Evolutionary conservation across 2,888 invertebrate genomes (phyloP).

Genomic region (Callinectes sapidus): DNA sequence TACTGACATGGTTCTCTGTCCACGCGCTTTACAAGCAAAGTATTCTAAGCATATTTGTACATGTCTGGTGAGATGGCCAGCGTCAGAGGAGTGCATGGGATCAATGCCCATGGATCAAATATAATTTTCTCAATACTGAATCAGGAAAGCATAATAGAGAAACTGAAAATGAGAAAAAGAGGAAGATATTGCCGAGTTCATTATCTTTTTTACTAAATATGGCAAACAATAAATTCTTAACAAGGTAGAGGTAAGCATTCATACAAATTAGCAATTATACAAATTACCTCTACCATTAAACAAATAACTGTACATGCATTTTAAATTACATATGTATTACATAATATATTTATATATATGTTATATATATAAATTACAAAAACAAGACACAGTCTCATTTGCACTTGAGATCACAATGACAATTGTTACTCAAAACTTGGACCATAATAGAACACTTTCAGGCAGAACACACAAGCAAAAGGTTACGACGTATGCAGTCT

Average conservation of each 20-base stretch:
- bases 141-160: background rate
- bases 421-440: slow-evolving; percentile 52
- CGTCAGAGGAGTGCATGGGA: background rate
- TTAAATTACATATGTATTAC: slow-evolving; percentile 56
- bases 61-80: background rate
- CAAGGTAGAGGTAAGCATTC: slow-evolving; percentile 20
- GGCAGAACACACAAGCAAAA: background rate
- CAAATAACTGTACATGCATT: slow-evolving; percentile 32
- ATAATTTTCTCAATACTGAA: slow-evolving; percentile 23
- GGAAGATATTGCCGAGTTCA: slow-evolving; percentile 28
- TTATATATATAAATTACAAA: slow-evolving; percentile 53
- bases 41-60: slow-evolving; percentile 30
- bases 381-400: slow-evolving; percentile 50
- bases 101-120: slow-evolving; percentile 23
- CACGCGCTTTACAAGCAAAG: background rate
- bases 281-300: slow-evolving; percentile 10
- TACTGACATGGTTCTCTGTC: background rate
- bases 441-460: slow-evolving; percentile 6
- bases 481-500: background rate
- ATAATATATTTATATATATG: slow-evolving; percentile 36
- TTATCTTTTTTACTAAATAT: slow-evolving; percentile 14
- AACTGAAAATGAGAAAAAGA: slow-evolving; percentile 26
- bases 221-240: slow-evolving; percentile 37
- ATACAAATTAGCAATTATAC: slow-evolving; percentile 23
- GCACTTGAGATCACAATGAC: slow-evolving; percentile 69